Percentiles rank a stretch among this genome's conserved stretches.
Conservation (phyloP, 2,797 vertebrate genomes). For the Manis javanica region DNA sequence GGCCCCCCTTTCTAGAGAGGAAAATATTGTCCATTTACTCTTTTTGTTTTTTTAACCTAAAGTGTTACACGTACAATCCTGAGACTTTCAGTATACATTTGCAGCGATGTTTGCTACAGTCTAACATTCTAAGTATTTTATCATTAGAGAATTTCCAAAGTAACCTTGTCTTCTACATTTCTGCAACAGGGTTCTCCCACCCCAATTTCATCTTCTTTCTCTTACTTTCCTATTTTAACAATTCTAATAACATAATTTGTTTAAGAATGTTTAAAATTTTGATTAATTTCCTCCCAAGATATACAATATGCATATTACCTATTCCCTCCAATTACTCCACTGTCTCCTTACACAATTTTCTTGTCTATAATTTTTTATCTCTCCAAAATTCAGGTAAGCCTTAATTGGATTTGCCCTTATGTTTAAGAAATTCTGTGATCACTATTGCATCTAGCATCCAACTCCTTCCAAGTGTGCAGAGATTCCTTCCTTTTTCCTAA, state of each 20-base stretch:
- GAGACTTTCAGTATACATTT: neutral
- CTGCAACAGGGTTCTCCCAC: neutral
- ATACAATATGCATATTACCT: neutral
- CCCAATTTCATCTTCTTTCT: neutral
- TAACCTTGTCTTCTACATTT: neutral
- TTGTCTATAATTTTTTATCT: neutral
- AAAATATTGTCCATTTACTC: no score
- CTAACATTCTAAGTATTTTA: neutral
- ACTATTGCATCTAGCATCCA: neutral
- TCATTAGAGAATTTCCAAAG: neutral
- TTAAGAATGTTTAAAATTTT: neutral
- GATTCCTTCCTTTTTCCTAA: neutral
- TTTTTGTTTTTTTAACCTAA: neutral
- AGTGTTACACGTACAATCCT: neutral
- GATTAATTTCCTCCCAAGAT: neutral
- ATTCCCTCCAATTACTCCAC: neutral
- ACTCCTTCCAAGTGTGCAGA: neutral
- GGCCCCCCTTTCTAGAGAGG: neutral
- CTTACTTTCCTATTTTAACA: neutral
- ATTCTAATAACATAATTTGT: neutral
- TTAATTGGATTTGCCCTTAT: neutral
- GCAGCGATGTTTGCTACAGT: neutral
- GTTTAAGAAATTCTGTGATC: neutral
- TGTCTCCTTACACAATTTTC: neutral
- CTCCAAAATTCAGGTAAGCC: neutral